phyloP scores from a whole-genome alignment of 1,140 invertebrate species.

The Reticulitermes speratus region DNA sequence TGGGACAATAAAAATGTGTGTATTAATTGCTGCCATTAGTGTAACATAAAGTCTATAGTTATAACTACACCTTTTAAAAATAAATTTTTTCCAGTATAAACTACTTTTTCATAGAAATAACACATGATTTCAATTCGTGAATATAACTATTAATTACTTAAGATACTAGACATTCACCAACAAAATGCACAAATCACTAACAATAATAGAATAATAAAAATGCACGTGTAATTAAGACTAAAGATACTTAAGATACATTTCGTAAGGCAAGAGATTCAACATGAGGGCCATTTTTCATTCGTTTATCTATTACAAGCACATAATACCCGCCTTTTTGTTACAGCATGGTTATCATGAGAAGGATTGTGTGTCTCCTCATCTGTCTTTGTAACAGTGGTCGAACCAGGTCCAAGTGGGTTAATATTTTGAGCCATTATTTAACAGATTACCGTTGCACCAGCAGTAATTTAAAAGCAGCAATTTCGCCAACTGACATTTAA shows the following conservation, averaged over 20 bases:
- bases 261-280: neutral
- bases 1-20: neutral
- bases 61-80: neutral
- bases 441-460: neutral
- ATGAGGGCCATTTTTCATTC: slow-evolving; percentile 1
- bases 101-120: neutral
- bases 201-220: too few relatives aligned
- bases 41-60: neutral
- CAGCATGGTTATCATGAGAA: slow-evolving; percentile 79
- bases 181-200: too few relatives aligned
- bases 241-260: neutral
- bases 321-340: slow-evolving; percentile 73
- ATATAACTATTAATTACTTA: too few relatives aligned
- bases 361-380: slow-evolving; percentile 67
- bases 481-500: slow-evolving; percentile 20
- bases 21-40: neutral
- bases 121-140: too few relatives aligned
- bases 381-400: slow-evolving; percentile 66
- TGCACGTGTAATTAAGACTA: too few relatives aligned
- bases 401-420: slow-evolving; percentile 70
- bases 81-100: neutral
- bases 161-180: too few relatives aligned
- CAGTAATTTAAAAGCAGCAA: slow-evolving; percentile 17
- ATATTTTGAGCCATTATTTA: slow-evolving; percentile 77
- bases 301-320: neutral